Base-by-base conservation (phyloP, 2,113 vertebrate genomes). In the Odontophorus gujanensis region DNA sequence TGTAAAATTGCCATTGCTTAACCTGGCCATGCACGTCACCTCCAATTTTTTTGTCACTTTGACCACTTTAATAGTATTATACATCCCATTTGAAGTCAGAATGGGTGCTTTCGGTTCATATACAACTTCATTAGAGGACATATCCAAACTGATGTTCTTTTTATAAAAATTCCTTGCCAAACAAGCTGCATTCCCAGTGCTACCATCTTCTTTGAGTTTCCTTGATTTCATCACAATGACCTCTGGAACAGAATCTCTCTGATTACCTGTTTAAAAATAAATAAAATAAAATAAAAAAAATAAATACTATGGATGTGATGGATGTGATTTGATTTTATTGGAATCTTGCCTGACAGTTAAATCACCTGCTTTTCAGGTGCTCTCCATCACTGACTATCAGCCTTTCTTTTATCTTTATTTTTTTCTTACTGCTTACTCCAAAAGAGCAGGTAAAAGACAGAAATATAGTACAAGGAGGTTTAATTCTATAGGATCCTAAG, bases 141-240 rank as follows among this genome's bases (percentile, higher is more conserved):
- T 76, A 32, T 3, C 77, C 91, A 97, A 94, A 21, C 0, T 45
- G 42, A 97, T 16, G 6, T 10, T 10, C 73, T 91, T 97, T 30
- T 97, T 94, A 25, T 84, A 63, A 86, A 94, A 95, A 58, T 92
- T 93, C 30, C 83, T 97, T 69, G 96, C 95, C 79, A 98, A 85
- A 82, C 97, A 97, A 57, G 96, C 95, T 20, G 93, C 89, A 7
- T 87, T 94, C 24, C 36, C 90, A 73, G 25, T 80, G 10, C 1
- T 61, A 18, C 10, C 17, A 16, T 2, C 22, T 40, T 68, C 10
- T 19, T 14, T 1, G 3, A 4, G 4, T 21, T 74, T 30, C 34
- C 51, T 48, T 58, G 96, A 47, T 95, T 72, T 97, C 92, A 98
- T 95, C 63, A 97, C 20, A 42, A 97, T 92, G 62, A 98, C 88